These are phyloP conservation scores for Microtus richardsoni DNA, from an alignment of 2,113 vertebrate genomes.

Conservation along the genomic window DNA sequence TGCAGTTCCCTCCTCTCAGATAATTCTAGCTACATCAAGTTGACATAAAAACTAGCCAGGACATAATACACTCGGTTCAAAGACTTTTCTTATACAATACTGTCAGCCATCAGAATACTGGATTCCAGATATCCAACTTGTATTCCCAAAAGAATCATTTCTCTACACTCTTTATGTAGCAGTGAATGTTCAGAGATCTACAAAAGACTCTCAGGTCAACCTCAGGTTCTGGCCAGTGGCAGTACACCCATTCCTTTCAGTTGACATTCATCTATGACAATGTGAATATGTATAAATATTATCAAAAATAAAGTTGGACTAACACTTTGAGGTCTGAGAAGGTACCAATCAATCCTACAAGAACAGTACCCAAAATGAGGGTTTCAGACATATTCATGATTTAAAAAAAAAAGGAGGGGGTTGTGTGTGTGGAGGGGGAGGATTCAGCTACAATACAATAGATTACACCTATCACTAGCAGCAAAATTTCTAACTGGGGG, in stretches of 20 bases:
- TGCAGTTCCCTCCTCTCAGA: not conserved
- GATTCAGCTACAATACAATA: not conserved
- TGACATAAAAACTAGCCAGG: not conserved
- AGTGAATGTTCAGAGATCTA: not conserved
- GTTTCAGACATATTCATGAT: not conserved
- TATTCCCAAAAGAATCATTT: conserved; percentile 55
- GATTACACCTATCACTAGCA: not conserved
- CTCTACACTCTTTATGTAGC: not conserved
- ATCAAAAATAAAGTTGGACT: not conserved
- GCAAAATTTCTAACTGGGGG: not conserved
- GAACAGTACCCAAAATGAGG: not conserved
- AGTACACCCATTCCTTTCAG: not conserved
- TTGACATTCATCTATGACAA: conserved; percentile 12
- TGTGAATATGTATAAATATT: not conserved
- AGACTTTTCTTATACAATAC: not conserved
- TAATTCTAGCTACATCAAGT: not conserved
- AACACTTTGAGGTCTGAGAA: not conserved
- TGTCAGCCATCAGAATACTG: not conserved
- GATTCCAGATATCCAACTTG: not conserved
- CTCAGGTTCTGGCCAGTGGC: not conserved
- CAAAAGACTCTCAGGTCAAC: not conserved
- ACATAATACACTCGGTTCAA: not conserved
- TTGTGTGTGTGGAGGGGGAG: not conserved
- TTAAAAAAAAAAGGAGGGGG: not conserved
- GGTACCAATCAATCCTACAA: not conserved